Conservation (phyloP, 2,797 vertebrate species). For the Loris lydekkerianus region DNA sequence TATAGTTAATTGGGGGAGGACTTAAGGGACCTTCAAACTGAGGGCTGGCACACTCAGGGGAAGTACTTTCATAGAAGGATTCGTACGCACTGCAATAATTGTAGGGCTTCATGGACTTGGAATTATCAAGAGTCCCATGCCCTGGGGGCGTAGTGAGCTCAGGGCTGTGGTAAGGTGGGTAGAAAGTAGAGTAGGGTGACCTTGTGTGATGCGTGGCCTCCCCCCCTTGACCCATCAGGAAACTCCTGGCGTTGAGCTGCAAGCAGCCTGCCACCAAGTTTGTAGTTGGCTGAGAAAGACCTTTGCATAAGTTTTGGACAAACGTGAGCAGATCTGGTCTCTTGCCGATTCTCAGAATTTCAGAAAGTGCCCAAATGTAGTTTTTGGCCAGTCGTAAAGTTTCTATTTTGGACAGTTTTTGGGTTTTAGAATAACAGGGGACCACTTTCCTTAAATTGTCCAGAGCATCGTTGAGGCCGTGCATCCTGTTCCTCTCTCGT, state of each 20-base stretch:
- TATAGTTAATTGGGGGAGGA: slow-evolving; percentile 98
- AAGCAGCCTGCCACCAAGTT: slow-evolving; percentile 99
- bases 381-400: slow-evolving; percentile 98
- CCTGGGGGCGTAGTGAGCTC: slow-evolving; percentile 94
- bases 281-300: slow-evolving; percentile 98
- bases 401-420: slow-evolving; percentile 99
- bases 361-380: slow-evolving; percentile 99
- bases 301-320: slow-evolving; percentile 98
- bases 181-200: slow-evolving; percentile 95
- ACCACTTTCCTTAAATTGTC: slow-evolving; percentile 99
- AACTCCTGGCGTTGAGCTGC: slow-evolving; percentile 98
- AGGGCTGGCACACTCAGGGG: slow-evolving; percentile 95
- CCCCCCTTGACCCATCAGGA: slow-evolving; percentile 96
- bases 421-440: slow-evolving; percentile 99
- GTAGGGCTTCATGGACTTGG: slow-evolving; percentile 97
- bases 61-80: slow-evolving; percentile 96
- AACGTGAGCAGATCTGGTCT: slow-evolving; percentile 98
- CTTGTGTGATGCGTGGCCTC: slow-evolving; percentile 94
- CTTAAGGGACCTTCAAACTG: slow-evolving; percentile 97
- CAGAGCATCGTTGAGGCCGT: slow-evolving; percentile 96
- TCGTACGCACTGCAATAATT: slow-evolving; percentile 96
- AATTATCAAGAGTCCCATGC: slow-evolving; percentile 93
- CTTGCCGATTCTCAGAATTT: slow-evolving; percentile 98
- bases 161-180: slow-evolving; percentile 94
- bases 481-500: slow-evolving; percentile 97